phyloP scores from a whole-genome alignment of 2,888 invertebrate species.

The Mimachlamys varia region DNA sequence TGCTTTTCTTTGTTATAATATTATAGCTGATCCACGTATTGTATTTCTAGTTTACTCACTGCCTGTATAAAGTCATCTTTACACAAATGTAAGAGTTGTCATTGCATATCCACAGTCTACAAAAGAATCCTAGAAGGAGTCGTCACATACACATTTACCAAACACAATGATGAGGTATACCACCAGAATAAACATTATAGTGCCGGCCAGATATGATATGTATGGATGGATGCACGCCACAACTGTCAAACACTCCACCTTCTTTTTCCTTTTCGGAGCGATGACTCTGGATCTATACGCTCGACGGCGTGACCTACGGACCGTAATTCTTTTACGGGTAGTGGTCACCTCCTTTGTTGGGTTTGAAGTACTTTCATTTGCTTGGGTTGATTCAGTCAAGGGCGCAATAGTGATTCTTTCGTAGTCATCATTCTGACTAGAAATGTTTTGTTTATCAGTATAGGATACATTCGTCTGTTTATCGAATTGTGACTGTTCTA shows the following conservation, averaged over 20 bases:
- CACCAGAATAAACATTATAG: conserved; percentile 46
- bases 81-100: background rate
- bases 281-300: background rate
- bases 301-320: conserved; percentile 2
- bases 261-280: background rate
- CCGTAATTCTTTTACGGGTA: background rate
- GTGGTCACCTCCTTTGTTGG: background rate
- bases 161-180: conserved; percentile 49
- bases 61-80: background rate
- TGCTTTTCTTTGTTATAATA: background rate
- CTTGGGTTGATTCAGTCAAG: background rate
- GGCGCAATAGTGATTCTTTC: background rate
- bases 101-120: background rate
- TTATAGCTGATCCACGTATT: background rate
- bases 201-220: conserved; percentile 45
- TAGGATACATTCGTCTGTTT: background rate
- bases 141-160: conserved; percentile 53
- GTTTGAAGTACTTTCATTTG: background rate
- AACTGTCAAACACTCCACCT: conserved; percentile 39
- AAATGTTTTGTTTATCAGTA: background rate
- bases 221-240: conserved; percentile 48
- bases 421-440: background rate
- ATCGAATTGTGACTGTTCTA: background rate
- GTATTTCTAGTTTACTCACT: background rate
- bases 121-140: conserved; percentile 34